Conservation (phyloP, 2,797 vertebrate genomes). For the Chloroceryle amazona region DNA sequence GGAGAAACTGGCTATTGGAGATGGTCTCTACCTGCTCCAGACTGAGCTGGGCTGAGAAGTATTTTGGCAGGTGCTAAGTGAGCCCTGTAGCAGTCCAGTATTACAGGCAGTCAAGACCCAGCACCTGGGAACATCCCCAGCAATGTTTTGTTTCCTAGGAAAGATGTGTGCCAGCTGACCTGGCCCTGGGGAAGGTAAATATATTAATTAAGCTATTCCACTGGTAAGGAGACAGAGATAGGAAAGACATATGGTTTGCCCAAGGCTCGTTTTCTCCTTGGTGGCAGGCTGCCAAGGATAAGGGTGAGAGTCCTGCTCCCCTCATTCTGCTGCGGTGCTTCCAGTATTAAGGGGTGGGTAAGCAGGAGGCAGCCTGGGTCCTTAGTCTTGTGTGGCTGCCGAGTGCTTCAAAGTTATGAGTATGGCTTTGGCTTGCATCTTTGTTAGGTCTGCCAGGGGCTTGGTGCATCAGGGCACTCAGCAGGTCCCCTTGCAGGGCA, state of each 20-base stretch:
- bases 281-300: not conserved
- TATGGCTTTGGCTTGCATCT: fast-evolving
- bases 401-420: not conserved
- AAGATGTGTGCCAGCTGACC: not conserved
- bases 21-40: not conserved
- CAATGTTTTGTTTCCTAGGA: not conserved
- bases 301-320: not conserved
- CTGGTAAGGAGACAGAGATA: not conserved
- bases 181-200: not conserved
- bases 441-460: not conserved
- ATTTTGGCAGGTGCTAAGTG: not conserved
- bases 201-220: not conserved
- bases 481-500: not conserved
- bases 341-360: not conserved
- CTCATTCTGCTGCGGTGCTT: not conserved
- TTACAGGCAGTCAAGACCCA: not conserved
- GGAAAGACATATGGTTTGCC: not conserved
- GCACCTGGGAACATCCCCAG: not conserved
- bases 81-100: not conserved
- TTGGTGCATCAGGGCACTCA: not conserved
- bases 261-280: not conserved
- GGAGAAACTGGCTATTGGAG: not conserved
- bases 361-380: not conserved
- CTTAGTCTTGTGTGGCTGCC: not conserved
- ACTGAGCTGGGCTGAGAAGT: not conserved